Base-by-base conservation (phyloP, 2,113 vertebrate species). In the Phocoena phocoena region DNA sequence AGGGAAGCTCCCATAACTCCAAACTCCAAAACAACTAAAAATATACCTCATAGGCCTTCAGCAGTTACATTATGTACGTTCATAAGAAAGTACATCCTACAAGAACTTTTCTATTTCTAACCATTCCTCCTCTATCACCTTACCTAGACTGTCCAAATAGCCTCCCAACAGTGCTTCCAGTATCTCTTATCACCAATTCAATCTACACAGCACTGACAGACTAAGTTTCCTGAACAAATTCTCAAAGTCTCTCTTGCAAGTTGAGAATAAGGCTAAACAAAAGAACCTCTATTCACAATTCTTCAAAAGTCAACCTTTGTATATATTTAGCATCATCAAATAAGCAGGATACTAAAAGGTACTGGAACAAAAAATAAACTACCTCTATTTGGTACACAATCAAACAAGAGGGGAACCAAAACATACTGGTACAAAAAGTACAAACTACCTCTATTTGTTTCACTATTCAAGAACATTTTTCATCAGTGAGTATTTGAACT, bases 181-280 rank as follows among this genome's bases (percentile, higher is more conserved):
- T 21, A 31, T 31, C 31, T 36, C 58, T 10, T 36, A 26, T 33
- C 55, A 94, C 47, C 38, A 92, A 44, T 53, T 36, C 25, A 73
- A 74, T 17, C 50, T 71, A 68, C 62, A 88, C 4, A 80, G 41
- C 15, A 62, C 44, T 76, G 79, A 38, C 6, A 10, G 18, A 73
- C 47, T 36, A 89, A 70, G 38, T 23, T 93, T 96, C 67, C 76
- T 74, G 14, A 95, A 88, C 36, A 65, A 82, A 90, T 67, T 87
- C 47, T 94, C 62, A 87, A 86, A 76, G n/a, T 88, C 36, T 76
- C 36, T 79, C 41, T 23, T 65, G 25, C 65, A 92, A 88, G 13
- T 21, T 81, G 10, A 76, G 60, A 81, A 38, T 15, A 55, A 68
- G 23, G 8, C 18, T 77, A 60, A 10, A 83, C 55, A 33, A 41